Percentiles rank a stretch among this genome's conserved stretches.
phyloP scores from a whole-genome alignment of 2,888 invertebrate genomes.

The Melanostoma scalare region DNA sequence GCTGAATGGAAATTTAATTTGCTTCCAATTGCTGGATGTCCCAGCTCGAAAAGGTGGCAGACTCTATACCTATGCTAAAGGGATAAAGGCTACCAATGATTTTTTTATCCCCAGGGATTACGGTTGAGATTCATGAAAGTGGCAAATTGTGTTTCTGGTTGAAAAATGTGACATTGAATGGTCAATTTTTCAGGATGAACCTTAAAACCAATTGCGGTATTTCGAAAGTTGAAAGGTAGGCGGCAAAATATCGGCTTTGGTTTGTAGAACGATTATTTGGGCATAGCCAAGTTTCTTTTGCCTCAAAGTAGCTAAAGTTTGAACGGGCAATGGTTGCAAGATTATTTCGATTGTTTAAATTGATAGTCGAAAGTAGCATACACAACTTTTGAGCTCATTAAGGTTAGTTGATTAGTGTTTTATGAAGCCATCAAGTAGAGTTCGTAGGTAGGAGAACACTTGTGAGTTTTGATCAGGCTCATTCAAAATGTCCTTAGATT shows the following conservation, averaged over 20 bases:
- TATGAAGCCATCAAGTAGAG: no score
- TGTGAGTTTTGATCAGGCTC: no score
- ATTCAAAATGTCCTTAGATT: no score
- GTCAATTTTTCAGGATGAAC: slow-evolving; percentile 56
- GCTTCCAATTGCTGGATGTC: slow-evolving; percentile 21
- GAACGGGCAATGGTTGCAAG: no score
- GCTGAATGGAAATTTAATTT: slow-evolving; percentile 50
- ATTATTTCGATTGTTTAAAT: no score
- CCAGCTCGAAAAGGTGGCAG: slow-evolving; percentile 9
- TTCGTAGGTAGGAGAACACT: no score
- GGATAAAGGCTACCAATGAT: slow-evolving; percentile 30
- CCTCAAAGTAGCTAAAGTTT: no score
- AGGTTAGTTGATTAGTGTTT: no score
- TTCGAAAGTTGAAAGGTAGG: background rate
- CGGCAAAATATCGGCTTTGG: background rate
- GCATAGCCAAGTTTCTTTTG: no score
- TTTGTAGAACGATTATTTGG: background rate
- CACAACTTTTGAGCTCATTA: no score
- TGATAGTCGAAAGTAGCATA: no score
- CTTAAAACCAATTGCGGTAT: slow-evolving; percentile 34
- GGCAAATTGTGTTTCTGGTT: slow-evolving; percentile 47
- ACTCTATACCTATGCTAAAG: background rate
- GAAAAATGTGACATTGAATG: slow-evolving; percentile 50
- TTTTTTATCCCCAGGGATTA: slow-evolving; percentile 25
- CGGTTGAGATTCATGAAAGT: slow-evolving; percentile 19